Evolutionary conservation across 2,797 vertebrate species (phyloP).

Genomic region (Tokudaia tokunoshimensis): DNA sequence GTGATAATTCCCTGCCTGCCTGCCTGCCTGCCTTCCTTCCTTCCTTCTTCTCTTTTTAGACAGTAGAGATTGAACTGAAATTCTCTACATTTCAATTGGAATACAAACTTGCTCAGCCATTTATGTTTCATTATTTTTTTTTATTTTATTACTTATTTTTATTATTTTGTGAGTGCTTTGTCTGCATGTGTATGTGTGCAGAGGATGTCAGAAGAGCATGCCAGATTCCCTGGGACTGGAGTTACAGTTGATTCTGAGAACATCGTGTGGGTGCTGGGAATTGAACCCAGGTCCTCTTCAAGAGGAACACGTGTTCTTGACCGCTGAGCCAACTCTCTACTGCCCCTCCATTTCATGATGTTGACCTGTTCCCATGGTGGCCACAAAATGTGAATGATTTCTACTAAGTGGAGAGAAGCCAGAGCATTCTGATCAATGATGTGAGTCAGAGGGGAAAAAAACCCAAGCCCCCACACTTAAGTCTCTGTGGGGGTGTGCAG

Average conservation of each 20-base stretch:
- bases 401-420: neutral
- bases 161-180: neutral
- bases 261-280: neutral
- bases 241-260: neutral
- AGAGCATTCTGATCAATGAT: neutral
- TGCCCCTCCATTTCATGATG: neutral
- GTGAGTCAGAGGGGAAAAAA: neutral
- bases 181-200: neutral
- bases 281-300: neutral
- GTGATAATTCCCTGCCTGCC: neutral
- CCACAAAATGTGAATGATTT: neutral
- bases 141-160: neutral
- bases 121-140: neutral
- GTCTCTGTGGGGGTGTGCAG: neutral
- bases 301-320: neutral
- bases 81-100: neutral
- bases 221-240: neutral
- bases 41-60: neutral
- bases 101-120: neutral
- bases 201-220: neutral
- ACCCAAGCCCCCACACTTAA: neutral
- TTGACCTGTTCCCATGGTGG: neutral
- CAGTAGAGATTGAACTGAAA: neutral
- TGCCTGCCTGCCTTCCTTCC: neutral
- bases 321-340: neutral